Evolutionary conservation across 92 coral and sea anemone genomes (phyloP).

Genomic region (Siderastrea siderea): DNA sequence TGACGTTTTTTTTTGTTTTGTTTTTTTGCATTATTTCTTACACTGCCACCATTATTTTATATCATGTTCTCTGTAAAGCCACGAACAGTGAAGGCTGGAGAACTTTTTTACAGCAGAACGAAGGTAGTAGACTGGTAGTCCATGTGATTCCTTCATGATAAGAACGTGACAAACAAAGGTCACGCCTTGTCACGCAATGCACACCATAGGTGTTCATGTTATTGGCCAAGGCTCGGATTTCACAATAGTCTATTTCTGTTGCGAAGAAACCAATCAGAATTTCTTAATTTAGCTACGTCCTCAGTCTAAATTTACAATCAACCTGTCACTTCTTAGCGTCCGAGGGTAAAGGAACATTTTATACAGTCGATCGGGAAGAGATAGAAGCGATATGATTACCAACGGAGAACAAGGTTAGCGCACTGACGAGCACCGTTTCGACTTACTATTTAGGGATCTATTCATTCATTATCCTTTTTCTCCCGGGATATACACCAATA

Average conservation of each 20-base stretch:
- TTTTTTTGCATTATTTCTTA: no score
- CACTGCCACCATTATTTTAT: no score
- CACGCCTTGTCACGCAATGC: conserved; percentile 25
- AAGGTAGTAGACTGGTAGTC: not conserved
- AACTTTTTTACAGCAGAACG: no score
- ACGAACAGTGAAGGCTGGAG: not conserved
- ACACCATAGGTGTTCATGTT: not conserved
- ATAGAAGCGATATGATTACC: conserved; percentile 19
- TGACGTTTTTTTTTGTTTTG: no score
- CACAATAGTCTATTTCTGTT: conserved; percentile 5
- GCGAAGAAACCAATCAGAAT: not conserved
- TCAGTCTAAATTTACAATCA: not conserved
- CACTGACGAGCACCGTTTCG: not conserved
- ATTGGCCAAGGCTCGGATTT: not conserved
- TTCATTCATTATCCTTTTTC: not conserved
- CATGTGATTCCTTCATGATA: conserved; percentile 32
- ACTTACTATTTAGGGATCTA: not conserved
- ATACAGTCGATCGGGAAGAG: not conserved
- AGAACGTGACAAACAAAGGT: conserved; percentile 10
- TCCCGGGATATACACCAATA: not conserved
- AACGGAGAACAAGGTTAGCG: conserved; percentile 31
- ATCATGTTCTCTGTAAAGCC: no score
- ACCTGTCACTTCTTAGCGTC: not conserved
- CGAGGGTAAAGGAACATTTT: not conserved
- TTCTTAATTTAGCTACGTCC: not conserved